Conservation (phyloP, 2,888 invertebrate genomes). For the Gastrophysa polygoni region DNA sequence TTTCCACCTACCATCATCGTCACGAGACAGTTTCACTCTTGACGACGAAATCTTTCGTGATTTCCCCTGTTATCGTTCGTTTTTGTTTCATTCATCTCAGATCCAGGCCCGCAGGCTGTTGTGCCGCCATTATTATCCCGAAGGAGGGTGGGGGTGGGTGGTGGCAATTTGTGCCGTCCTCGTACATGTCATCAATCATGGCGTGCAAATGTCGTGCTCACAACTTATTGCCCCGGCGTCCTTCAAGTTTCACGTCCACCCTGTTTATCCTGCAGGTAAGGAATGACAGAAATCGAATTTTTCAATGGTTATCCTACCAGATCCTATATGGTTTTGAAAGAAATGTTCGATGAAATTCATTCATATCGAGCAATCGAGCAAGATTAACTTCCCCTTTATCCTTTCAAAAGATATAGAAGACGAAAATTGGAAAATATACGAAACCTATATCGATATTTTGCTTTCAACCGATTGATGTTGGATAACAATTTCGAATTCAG, state of each 20-base stretch:
- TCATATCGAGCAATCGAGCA: no score
- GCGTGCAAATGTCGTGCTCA: slow-evolving; percentile 69
- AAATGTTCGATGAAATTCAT: no score
- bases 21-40: not conserved
- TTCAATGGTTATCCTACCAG: no score
- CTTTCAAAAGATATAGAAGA: no score
- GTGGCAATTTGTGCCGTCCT: slow-evolving; percentile 74
- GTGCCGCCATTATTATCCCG: slow-evolving; percentile 81
- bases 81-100: slow-evolving; percentile 45
- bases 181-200: slow-evolving; percentile 76
- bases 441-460: no score
- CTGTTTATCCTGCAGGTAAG: slow-evolving; percentile 70
- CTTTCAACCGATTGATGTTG: no score
- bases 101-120: slow-evolving; percentile 69
- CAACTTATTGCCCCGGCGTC: slow-evolving; percentile 70
- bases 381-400: no score
- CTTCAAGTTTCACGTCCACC: slow-evolving; percentile 66
- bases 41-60: not conserved
- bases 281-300: not conserved
- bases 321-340: no score
- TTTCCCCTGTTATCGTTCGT: no score
- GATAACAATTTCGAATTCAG: no score
- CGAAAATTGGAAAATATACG: no score
- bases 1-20: not conserved
- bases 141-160: slow-evolving; percentile 89